Percentiles rank a stretch among this genome's conserved stretches.
Evolutionary conservation across 2,888 invertebrate species (phyloP).

Genomic region (Noctuana brunneofusca): DNA sequence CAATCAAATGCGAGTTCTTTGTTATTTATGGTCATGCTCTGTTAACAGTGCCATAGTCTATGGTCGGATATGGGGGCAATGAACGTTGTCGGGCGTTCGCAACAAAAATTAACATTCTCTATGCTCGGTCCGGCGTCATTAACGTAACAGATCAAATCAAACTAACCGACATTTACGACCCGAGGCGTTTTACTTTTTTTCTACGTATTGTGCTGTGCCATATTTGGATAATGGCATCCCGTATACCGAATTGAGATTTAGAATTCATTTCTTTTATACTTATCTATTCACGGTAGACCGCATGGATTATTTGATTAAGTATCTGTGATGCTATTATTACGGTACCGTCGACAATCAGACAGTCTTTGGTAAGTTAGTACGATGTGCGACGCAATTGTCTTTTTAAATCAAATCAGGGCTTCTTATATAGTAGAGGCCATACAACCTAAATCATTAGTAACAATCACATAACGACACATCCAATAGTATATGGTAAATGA

Average conservation of each 20-base stretch:
- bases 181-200: constrained; percentile 37
- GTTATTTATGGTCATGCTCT: constrained; percentile 50
- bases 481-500: neutral
- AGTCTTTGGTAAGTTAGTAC: constrained; percentile 1
- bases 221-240: constrained; percentile 20
- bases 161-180: constrained; percentile 40
- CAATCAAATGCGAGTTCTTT: constrained; percentile 47
- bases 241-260: constrained; percentile 6
- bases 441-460: neutral
- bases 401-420: too few relatives aligned
- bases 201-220: constrained; percentile 19
- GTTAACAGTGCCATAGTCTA: constrained; percentile 49
- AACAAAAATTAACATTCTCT: constrained; percentile 49
- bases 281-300: constrained; percentile 2
- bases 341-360: neutral
- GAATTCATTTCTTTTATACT: constrained; percentile 22
- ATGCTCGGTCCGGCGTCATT: constrained; percentile 45
- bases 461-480: neutral
- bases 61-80: constrained; percentile 48
- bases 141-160: constrained; percentile 46
- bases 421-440: neutral
- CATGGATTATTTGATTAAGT: constrained; percentile 14
- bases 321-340: constrained; percentile 4
- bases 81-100: constrained; percentile 45
- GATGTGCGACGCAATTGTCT: neutral